Percentiles rank a stretch among this genome's conserved stretches.
Evolutionary conservation across 2,113 vertebrate genomes (phyloP).

Genomic region (Heterocephalus glaber): DNA sequence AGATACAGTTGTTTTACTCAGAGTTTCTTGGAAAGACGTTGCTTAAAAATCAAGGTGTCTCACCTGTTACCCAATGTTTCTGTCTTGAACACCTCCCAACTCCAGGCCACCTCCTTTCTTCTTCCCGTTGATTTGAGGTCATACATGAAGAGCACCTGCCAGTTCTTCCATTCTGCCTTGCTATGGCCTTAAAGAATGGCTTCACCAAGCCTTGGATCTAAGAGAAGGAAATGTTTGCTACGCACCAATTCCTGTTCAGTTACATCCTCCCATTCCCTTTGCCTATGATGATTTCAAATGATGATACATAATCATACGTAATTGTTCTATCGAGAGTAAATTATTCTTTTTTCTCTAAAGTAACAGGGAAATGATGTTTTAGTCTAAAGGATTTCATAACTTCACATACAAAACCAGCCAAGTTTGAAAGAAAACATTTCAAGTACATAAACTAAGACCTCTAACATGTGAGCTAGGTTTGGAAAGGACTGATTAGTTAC

Average conservation of each 20-base stretch:
- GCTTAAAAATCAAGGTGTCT: neutral
- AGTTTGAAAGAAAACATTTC: constrained; percentile 48
- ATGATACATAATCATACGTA: neutral
- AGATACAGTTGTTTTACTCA: neutral
- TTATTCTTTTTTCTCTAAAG: constrained; percentile 23
- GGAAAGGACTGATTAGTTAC: neutral
- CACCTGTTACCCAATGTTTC: neutral
- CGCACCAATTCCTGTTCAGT: neutral
- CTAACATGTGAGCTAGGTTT: neutral
- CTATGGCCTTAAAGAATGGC: neutral
- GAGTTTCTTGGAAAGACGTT: neutral
- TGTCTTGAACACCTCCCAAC: neutral
- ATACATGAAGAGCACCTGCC: neutral
- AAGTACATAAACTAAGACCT: constrained; percentile 3
- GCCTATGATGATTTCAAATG: neutral
- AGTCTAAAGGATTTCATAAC: constrained; percentile 59
- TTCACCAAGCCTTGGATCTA: neutral
- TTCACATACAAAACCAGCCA: neutral
- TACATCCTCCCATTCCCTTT: neutral
- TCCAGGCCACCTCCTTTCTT: neutral
- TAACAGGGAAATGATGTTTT: constrained; percentile 40
- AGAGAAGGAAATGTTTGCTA: neutral
- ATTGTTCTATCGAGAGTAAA: neutral
- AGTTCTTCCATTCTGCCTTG: neutral
- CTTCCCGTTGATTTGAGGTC: neutral